Evolutionary conservation across 2,113 vertebrate species (phyloP).

Genomic region (Hemiprocne comata): DNA sequence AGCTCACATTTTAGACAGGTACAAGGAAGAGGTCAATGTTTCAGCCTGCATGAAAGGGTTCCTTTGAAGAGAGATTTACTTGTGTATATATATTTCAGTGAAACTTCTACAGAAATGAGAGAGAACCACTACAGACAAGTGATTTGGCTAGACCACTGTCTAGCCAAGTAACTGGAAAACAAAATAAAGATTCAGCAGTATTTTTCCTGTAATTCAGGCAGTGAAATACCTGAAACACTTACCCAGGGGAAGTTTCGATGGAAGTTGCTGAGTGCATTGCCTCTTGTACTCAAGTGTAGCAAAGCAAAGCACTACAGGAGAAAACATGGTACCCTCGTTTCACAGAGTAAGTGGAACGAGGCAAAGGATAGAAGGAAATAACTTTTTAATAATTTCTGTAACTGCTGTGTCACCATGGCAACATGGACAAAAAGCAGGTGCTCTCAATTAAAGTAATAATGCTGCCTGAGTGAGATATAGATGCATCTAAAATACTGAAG

Average conservation of each 20-base stretch:
- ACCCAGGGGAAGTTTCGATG: fast-evolving
- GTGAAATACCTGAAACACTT: not conserved
- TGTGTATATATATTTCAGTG: not conserved
- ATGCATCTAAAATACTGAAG: not conserved
- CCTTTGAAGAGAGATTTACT: not conserved
- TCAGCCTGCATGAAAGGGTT: not conserved
- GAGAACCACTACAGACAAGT: not conserved
- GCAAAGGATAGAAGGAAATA: not conserved
- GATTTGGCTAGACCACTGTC: not conserved
- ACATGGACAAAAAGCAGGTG: not conserved
- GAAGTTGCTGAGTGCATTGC: not conserved
- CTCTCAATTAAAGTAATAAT: not conserved
- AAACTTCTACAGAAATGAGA: not conserved
- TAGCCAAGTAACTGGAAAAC: not conserved
- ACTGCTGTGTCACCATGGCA: not conserved
- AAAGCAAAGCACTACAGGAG: not conserved
- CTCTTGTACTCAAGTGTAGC: not conserved
- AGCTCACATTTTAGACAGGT: not conserved
- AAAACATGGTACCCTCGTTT: not conserved
- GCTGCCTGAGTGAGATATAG: not conserved
- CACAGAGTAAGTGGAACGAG: not conserved
- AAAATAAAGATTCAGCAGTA: not conserved
- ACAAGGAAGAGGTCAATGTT: not conserved
- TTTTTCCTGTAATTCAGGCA: not conserved
- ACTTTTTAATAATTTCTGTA: not conserved